Base-by-base conservation (phyloP, 1,140 invertebrate species). In the Drosophila lacertosa region DNA sequence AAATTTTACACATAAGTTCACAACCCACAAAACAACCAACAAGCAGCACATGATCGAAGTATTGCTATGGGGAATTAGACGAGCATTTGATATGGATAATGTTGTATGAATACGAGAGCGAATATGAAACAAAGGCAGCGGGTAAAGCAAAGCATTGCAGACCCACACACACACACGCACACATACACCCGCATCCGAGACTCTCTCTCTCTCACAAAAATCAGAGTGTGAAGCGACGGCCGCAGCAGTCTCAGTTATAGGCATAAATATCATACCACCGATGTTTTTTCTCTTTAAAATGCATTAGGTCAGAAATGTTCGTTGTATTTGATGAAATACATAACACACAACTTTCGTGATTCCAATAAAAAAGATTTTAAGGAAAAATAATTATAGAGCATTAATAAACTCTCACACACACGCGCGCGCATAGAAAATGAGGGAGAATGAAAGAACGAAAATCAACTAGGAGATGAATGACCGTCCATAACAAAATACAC, bases 381-480 rank as follows among this genome's bases (percentile, higher is more conserved):
- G 20, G 26, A 29, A 50, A 59, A 57, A 39, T 66, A 60, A 77
- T 71, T 71, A 64, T 66, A 66, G 53, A 64, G 67, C 62, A 74
- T 67, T 68, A 57, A 73, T 44, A 33, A 48, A 45, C 75, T 42
- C 74, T 62, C 58, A 59, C 72, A 59, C 72, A 79, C 42, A 74
- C 13, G 64, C 39, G 60, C 66, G 53, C 55, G 53, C 58, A 59
- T 59, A 48, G 45, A 48, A 69, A 69, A 68, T 54, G 42, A 65
- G 57, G 66, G 74, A 68, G 62, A 78, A 77, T 40, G 66, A 55
- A 62, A 47, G 59, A 79, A 64, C 45, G 66, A 84, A 84, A 83
- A 84, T 76, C 80, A 68, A 83, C 63, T 78, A 79, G 80, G 60
- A 83, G 79, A 83, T 83, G 80, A 83, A 83, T 83, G 80, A 84